Evolutionary conservation across 2,797 vertebrate species (phyloP).

Genomic region (Hydrolagus colliei): DNA sequence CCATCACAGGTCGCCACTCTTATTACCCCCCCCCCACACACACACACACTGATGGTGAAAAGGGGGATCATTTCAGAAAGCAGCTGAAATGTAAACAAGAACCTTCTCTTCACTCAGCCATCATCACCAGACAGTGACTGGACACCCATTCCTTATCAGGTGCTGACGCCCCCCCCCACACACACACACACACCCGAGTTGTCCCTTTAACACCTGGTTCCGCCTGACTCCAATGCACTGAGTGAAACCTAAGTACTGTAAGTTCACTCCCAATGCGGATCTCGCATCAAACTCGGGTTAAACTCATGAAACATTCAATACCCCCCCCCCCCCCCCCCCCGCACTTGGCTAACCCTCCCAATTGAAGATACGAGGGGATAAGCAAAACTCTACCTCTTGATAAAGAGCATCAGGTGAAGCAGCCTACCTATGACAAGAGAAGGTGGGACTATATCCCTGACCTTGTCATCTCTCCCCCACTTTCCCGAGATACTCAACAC

Average conservation of each 20-base stretch:
- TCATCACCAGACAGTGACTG: background rate
- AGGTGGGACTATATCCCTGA: too few species aligned
- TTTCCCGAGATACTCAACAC: background rate
- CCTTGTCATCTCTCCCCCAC: background rate
- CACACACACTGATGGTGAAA: too few species aligned
- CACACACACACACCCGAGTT: background rate
- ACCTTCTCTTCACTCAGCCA: background rate
- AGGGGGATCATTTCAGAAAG: background rate
- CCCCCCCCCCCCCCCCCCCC: background rate
- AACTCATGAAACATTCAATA: constrained; percentile 24
- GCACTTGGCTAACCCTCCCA: background rate
- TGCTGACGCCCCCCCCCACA: background rate
- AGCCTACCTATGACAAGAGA: background rate
- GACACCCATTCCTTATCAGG: background rate
- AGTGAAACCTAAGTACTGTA: background rate
- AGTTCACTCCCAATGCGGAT: background rate
- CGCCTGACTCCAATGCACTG: background rate
- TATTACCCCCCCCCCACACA: too few species aligned
- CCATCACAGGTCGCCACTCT: too few species aligned
- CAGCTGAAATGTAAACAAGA: background rate
- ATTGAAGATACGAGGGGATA: background rate
- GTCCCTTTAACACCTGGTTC: constrained; percentile 9
- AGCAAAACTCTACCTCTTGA: background rate
- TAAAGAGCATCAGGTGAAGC: background rate
- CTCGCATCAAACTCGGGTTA: background rate